A percentile compares a stretch with the other conserved stretches of the same genome.
These are phyloP conservation scores for Tachycineta bicolor DNA, from an alignment of 2,113 vertebrate species.

Conservation along the genomic window DNA sequence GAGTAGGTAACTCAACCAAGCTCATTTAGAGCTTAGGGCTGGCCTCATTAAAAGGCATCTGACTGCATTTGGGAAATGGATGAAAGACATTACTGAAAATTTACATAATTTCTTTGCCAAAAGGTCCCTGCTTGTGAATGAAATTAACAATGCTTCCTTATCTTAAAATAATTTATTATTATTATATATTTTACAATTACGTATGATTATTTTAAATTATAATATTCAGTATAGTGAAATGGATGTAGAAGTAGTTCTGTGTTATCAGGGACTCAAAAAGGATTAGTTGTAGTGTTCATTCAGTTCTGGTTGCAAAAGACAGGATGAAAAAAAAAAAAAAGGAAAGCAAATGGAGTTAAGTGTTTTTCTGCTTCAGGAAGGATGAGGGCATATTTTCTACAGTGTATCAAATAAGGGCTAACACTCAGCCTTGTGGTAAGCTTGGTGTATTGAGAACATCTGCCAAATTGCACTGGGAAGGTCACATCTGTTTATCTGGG, in stretches of 20 bases:
- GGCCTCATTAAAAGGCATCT: not conserved
- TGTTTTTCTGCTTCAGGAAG: not conserved
- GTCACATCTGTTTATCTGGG: not conserved
- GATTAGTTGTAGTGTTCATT: not conserved
- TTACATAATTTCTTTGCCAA: not conserved
- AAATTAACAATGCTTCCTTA: not conserved
- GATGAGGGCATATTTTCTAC: not conserved
- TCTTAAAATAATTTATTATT: not conserved
- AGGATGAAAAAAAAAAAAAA: not conserved
- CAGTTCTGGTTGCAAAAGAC: not conserved
- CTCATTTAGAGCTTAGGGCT: not conserved
- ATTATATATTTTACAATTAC: not conserved
- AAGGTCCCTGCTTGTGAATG: not conserved
- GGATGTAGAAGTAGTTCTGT: not conserved
- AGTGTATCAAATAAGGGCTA: not conserved
- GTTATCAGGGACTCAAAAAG: not conserved
- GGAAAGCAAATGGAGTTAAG: not conserved
- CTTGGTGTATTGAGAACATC: not conserved
- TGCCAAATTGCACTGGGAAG: not conserved
- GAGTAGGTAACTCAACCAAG: not conserved
- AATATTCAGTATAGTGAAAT: not conserved
- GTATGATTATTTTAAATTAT: not conserved
- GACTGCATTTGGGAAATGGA: not conserved
- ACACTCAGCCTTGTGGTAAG: not conserved
- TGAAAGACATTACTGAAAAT: not conserved